Base-by-base conservation (phyloP, 2,797 vertebrate genomes). In the Rhabdomys pumilio region DNA sequence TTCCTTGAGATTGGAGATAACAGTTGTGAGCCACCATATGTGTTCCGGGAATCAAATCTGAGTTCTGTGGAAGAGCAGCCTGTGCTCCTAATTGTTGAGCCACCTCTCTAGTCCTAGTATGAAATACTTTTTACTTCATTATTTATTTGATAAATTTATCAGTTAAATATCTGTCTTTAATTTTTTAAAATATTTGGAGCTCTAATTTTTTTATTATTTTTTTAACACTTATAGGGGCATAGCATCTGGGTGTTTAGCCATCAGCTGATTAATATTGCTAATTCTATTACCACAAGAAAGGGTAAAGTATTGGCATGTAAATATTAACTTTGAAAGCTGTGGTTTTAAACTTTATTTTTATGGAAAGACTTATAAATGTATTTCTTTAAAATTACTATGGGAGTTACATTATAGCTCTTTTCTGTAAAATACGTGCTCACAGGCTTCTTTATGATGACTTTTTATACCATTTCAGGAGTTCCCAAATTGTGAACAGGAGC, bases 91-190 rank as follows among this genome's bases (percentile, higher is more conserved):
- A 63, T 38, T 65, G 41, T 34, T 84, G 29, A 65, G 44, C 83
- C 83, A 67, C 22, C 26, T 63, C 24, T 63, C 81, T 38, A 47
- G 41, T 2, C 10, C 76, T 20, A 95, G 24, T 79, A 85, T 82
- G 6, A 79, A 79, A 79, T 79, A 14, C 79, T 84, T 89, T 47
- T 34, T 11, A 80, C 24, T 85, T 72, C 89, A 7, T 83, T 12
- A 75, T 59, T 86, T 79, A 17, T 82, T 69, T 84, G 50, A 53
- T 26, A 6, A 26, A 69, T n/a, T 12, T 11, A 72, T 53, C 89
- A 91, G 47, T 92, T 82, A 50, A 15, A 94, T 76, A 13, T 84
- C 7, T 41, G 24, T 84, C 90, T 92, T 80, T 5, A 22, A n/a
- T 4, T 31, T 73, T 95, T 82, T 44, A 22, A 72, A 59, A 38